Evolutionary conservation across 2,888 invertebrate genomes (phyloP), one percentile per base, ranked within the genome.

Genomic region (Spodoptera exigua): DNA sequence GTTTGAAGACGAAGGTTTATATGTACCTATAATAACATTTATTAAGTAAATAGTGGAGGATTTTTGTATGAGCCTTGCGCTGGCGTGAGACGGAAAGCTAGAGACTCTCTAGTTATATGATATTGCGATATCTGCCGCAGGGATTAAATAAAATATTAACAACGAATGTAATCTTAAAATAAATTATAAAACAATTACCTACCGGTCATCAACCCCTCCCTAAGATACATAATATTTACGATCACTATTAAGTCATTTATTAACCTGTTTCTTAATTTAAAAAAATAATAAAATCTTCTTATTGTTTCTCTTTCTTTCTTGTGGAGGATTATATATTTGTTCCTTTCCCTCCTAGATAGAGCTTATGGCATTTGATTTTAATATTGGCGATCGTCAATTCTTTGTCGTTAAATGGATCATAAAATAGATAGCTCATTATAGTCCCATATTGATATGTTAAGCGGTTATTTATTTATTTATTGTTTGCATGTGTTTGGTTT

Each of bases 401-500:
- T 51, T 27, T 14, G 54, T 49, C 53, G 65, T 76, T 79, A 82
- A 79, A 81, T 81, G 81, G 76, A 73, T 82, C 78, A 85, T 89
- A 85, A 87, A 87, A 86, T 80, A 83, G 82, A 87, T 87, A 82
- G 85, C 69, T 80, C 76, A 88, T 87, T 86, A 89, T 89, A 84
- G 86, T 84, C 63, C 78, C 75, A 80, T 77, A 55, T 72, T 75
- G 76, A 71, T 79, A 75, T 85, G 81, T 87, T 86, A 84, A 85
- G 56, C 52, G 45, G 35, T 13, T 27, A 27, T 27, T 27, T 27
- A 27, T 27, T 0, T 27, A 61, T 39, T 61, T 57, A 61, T 60
- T 61, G 49, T 53, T 13, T 16, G 36, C 56, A 12, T 32, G 13
- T 57, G 48, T 61, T 58, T 43, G 41, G 32, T 55, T 43, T 43